A percentile compares a stretch with the other conserved stretches of the same genome.
These are phyloP conservation scores for Mactra quadrangularis DNA, from an alignment of 1,140 invertebrate species.

Conservation along the genomic window DNA sequence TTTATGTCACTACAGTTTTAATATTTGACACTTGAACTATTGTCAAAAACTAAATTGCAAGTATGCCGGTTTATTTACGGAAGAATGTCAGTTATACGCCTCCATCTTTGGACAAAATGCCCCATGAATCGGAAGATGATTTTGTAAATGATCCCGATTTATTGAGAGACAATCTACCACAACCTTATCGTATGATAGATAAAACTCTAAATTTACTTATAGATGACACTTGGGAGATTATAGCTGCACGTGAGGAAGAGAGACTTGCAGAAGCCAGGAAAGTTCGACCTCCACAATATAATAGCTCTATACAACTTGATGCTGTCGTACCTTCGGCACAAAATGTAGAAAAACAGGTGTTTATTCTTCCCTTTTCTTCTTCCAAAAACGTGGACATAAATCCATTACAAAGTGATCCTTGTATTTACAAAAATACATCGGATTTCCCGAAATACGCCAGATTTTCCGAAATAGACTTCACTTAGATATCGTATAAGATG, in stretches of 20 bases:
- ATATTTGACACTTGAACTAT: too few relatives aligned
- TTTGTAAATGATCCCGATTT: conserved; percentile 80
- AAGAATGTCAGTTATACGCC: conserved; percentile 79
- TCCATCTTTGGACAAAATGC: conserved; percentile 74
- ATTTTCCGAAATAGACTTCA: too few relatives aligned
- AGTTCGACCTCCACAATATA: conserved; percentile 75
- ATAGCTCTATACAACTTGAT: conserved; percentile 66
- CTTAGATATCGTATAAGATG: too few relatives aligned
- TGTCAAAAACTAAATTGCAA: too few relatives aligned
- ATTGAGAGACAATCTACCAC: conserved; percentile 76
- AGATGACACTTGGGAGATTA: conserved; percentile 77
- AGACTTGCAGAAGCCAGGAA: conserved; percentile 69
- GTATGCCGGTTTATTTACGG: conserved; percentile 79
- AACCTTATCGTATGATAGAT: conserved; percentile 81
- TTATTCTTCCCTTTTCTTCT: background rate
- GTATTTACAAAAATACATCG: too few relatives aligned
- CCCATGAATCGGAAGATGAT: conserved; percentile 80
- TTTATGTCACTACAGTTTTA: too few relatives aligned
- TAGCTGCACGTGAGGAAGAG: conserved; percentile 73
- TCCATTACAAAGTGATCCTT: too few relatives aligned
- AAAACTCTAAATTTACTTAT: conserved; percentile 76
- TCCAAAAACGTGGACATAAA: too few relatives aligned
- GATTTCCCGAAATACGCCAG: too few relatives aligned
- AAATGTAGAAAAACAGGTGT: conserved; percentile 52
- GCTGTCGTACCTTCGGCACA: conserved; percentile 34